Conservation (phyloP, 2,888 invertebrate species). For the Pandemis cinnamomeana region DNA sequence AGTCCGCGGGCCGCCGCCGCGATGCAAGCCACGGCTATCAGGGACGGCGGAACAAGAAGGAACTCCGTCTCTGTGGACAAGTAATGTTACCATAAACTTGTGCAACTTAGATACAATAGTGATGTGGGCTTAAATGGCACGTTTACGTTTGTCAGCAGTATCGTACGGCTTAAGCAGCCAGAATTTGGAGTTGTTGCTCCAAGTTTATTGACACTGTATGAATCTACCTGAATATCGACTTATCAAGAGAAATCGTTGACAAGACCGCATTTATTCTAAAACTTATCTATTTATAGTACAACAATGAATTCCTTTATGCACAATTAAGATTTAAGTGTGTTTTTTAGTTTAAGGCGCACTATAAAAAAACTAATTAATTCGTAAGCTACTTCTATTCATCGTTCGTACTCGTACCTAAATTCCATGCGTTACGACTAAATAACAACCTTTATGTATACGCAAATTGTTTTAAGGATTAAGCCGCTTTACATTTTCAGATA, state of each 20-base stretch:
- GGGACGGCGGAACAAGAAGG: constrained; percentile 88
- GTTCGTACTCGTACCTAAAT: no score
- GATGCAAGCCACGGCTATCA: constrained; percentile 89
- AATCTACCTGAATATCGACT: neutral
- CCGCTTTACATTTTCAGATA: constrained; percentile 27
- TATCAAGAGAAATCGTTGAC: no score
- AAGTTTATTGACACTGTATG: no score
- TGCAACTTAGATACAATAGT: neutral
- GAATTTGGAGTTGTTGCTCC: neutral
- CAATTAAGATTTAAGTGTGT: no score
- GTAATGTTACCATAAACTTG: neutral
- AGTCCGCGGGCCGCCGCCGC: constrained; percentile 88
- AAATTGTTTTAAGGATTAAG: constrained; percentile 44
- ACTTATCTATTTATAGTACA: neutral
- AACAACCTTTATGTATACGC: constrained; percentile 6
- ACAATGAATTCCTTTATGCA: no score
- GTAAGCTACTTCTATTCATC: no score
- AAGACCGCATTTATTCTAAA: neutral
- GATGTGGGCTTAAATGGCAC: neutral
- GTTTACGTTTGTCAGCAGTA: no score
- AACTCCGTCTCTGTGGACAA: constrained; percentile 88
- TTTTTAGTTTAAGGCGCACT: no score
- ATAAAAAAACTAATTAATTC: no score
- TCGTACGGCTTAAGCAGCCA: neutral
- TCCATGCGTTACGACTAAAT: neutral